These are phyloP conservation scores for Asarcornis scutulata DNA, from an alignment of 2,113 vertebrate genomes.

Conservation along the genomic window DNA sequence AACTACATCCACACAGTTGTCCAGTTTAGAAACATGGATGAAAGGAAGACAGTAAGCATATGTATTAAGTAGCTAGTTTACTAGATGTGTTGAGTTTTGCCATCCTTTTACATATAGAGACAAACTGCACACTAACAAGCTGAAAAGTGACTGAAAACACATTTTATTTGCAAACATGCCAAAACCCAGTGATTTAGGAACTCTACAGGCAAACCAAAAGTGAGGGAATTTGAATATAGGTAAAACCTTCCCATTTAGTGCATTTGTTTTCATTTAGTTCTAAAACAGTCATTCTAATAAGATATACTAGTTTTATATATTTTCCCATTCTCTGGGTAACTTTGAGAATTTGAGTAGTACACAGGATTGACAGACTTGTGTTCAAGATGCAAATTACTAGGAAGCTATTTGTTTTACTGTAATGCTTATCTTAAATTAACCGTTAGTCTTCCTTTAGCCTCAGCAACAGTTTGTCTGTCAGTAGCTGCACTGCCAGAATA, in stretches of 20 bases:
- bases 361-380: background rate
- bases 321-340: background rate
- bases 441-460: background rate
- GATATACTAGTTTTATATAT: background rate
- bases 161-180: slow-evolving; percentile 14
- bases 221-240: background rate
- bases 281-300: background rate
- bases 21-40: background rate
- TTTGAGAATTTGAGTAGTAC: background rate
- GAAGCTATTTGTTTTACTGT: background rate
- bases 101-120: fast-evolving
- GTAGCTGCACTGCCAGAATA: background rate
- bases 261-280: background rate
- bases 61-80: background rate
- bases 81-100: background rate
- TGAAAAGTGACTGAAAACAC: background rate
- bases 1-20: background rate
- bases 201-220: background rate
- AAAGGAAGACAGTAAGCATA: background rate
- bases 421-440: background rate
- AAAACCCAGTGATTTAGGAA: background rate
- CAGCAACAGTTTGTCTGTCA: background rate
- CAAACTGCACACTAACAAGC: background rate
- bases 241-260: background rate
- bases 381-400: background rate